Conservation (phyloP, 1,140 invertebrate species). For the Aphis gossypii region DNA sequence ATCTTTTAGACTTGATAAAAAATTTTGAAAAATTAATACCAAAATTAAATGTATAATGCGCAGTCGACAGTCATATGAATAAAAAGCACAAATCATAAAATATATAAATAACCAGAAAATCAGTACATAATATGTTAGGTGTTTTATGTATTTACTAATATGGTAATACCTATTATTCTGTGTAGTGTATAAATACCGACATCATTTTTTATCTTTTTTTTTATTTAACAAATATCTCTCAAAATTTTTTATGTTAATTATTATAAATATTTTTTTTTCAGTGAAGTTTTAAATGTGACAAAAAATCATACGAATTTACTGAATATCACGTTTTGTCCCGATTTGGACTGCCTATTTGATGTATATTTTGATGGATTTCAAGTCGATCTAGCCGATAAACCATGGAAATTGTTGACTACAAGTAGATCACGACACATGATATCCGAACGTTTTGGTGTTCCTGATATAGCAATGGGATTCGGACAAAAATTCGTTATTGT, state of each 20-base stretch:
- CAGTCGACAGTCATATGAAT: not conserved
- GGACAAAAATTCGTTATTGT: constrained; percentile 38
- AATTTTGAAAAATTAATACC: too few species aligned
- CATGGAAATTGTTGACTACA: constrained; percentile 52
- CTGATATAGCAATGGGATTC: constrained; percentile 26
- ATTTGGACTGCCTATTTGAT: constrained; percentile 40
- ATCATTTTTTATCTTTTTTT: not conserved
- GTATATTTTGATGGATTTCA: constrained; percentile 37
- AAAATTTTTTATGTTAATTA: not conserved
- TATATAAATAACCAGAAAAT: too few species aligned
- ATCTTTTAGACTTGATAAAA: too few species aligned
- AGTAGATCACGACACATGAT: not conserved
- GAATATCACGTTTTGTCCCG: constrained; percentile 48
- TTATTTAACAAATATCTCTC: not conserved
- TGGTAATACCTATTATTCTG: too few species aligned
- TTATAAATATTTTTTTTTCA: constrained; percentile 37
- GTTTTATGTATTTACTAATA: not conserved
- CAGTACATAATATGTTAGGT: too few species aligned
- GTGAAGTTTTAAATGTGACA: constrained; percentile 39
- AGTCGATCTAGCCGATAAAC: constrained; percentile 36
- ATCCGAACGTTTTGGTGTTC: constrained; percentile 51
- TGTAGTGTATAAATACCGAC: not conserved
- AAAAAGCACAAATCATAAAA: not conserved
- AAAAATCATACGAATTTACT: constrained; percentile 28
- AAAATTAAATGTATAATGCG: too few species aligned